Percentiles rank a stretch among this genome's conserved stretches.
phyloP scores from a whole-genome alignment of 2,888 invertebrate genomes.

The Lobophora halterata region DNA sequence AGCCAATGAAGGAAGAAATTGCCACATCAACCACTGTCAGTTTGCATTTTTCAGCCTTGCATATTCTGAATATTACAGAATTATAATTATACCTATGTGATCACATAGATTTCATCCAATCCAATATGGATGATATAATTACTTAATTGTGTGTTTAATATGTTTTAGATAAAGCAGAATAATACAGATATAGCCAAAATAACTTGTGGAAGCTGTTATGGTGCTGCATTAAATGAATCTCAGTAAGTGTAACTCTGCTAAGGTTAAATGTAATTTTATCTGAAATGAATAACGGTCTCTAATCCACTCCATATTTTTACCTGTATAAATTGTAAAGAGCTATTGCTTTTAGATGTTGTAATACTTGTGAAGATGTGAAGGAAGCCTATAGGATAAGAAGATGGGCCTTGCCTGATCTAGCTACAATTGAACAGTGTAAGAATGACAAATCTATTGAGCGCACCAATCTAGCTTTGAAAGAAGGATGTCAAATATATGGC shows the following conservation, averaged over 20 bases:
- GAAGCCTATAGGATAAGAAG: constrained; percentile 93
- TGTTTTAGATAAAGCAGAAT: constrained; percentile 60
- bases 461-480: constrained; percentile 89
- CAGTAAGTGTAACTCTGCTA: constrained; percentile 70
- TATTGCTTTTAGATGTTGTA: constrained; percentile 90
- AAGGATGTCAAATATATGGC: constrained; percentile 98
- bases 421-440: constrained; percentile 94
- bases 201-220: constrained; percentile 97
- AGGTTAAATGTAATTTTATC: not conserved
- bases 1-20: constrained; percentile 90
- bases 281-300: no score
- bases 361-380: constrained; percentile 97
- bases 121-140: no score
- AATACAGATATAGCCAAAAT: constrained; percentile 70
- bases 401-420: constrained; percentile 91
- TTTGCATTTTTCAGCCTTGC: constrained; percentile 4
- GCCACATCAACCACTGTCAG: constrained; percentile 57
- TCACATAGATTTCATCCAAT: no score
- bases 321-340: no score
- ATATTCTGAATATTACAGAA: no score
- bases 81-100: no score
- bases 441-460: constrained; percentile 88
- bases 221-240: constrained; percentile 86
- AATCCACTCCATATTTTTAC: no score
- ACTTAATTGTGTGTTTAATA: no score